Base-by-base conservation (phyloP, 2,888 invertebrate genomes). In the Diaprepes abbreviatus region DNA sequence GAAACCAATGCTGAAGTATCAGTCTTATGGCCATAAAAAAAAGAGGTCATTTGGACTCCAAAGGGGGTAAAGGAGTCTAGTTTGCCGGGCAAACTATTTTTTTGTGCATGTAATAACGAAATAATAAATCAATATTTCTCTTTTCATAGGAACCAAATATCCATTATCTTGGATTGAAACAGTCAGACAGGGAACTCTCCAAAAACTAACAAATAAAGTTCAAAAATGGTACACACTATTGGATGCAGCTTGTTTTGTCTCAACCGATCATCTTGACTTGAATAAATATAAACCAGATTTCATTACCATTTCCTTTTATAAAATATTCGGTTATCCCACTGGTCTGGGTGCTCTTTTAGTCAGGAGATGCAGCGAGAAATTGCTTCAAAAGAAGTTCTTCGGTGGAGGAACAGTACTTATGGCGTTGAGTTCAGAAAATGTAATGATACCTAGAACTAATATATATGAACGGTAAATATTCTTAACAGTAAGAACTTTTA, bases 251-350 rank as follows among this genome's bases (percentile, higher is more conserved):
- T 87, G 91, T 31, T 94, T 87, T 85, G 92, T 91, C 0, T 88
- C 93, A 3, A 93, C 95, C 12, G 94, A 89, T 81, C 86, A 85
- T 60, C 85, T 98, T 58, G 91, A 98, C 86, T 86, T 98, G 64
- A 86, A 88, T 0, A 76, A 79, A 55, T 85, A 86, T 67, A 89
- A 91, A 73, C 95, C 98, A 2, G 97, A 98, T 84, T 98, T 97
- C 86, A 90, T 97, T 0, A 89, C 91, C 64, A 66, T 98, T 14
- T 98, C 98, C 0, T 98, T 98, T 86, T 98, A 98, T 85, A 98
- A 98, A 87, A 93, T 98, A 79, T 98, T 98, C 86, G 93, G 93
- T 16, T 97, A 93, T 83, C 98, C 98, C 1, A 97, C 97, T 57
- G 98, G 98, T 2, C 85, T 98, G 14, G 98, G 98, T 28, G 97